Conservation (phyloP, 1,140 invertebrate species). For the Lucilia cuprina region DNA sequence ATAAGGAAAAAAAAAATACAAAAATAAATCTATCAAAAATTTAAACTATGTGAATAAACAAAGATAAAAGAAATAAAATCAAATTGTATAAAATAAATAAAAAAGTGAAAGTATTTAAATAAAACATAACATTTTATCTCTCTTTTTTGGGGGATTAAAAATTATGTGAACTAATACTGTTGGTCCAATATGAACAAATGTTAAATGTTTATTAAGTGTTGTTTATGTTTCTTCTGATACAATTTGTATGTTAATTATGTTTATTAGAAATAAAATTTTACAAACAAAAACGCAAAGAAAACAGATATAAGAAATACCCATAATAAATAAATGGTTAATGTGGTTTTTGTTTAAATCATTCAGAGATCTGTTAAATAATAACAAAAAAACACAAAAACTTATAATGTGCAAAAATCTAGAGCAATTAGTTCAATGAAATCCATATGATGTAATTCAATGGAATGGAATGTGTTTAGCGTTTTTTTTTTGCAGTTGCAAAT, state of each 20-base stretch:
- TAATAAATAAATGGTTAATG: background rate
- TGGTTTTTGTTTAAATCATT: background rate
- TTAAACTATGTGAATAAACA: background rate
- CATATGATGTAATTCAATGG: background rate
- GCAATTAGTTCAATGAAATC: conserved; percentile 2
- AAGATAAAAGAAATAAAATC: background rate
- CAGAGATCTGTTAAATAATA: background rate
- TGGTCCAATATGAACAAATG: background rate
- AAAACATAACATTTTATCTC: background rate
- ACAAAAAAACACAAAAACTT: background rate
- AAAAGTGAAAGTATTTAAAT: background rate
- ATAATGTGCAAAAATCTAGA: conserved; percentile 11
- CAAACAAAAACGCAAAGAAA: background rate
- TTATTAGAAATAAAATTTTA: background rate
- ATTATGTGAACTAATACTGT: background rate
- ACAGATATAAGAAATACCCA: background rate
- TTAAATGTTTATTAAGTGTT: background rate
- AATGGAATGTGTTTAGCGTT: background rate
- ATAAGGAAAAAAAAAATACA: too few species aligned
- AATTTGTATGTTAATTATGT: background rate
- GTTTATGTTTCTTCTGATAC: background rate
- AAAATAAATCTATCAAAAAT: too few species aligned
- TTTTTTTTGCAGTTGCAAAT: background rate
- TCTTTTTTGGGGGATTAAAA: background rate
- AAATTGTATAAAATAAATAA: background rate